These are phyloP conservation scores for Ips typographus DNA, from an alignment of 1,140 invertebrate genomes.

Conservation along the genomic window DNA sequence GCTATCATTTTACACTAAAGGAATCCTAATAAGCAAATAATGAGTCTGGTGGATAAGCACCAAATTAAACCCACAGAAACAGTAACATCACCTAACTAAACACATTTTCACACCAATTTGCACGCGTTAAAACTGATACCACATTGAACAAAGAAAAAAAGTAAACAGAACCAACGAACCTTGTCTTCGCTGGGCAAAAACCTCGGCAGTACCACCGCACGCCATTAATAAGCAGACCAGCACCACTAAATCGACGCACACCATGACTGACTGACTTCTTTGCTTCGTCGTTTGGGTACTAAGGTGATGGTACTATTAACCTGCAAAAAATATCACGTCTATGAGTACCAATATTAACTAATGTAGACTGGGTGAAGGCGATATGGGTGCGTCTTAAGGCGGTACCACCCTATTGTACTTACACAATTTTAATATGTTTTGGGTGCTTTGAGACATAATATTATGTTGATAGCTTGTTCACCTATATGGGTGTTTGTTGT, in stretches of 20 bases:
- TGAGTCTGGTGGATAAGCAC: neutral
- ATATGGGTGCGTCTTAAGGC: neutral
- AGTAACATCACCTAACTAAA: neutral
- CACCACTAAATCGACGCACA: slow-evolving; percentile 18
- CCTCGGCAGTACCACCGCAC: slow-evolving; percentile 2
- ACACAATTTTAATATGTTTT: neutral
- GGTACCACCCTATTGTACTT: slow-evolving; percentile 5
- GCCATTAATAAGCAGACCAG: slow-evolving; percentile 14
- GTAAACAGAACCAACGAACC: slow-evolving; percentile 21
- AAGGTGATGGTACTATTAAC: neutral
- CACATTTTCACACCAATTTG: slow-evolving; percentile 10
- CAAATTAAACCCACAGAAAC: neutral
- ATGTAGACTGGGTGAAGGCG: neutral
- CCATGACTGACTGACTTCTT: slow-evolving; percentile 28
- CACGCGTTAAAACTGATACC: neutral
- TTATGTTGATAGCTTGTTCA: neutral
- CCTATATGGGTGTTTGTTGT: too few relatives aligned
- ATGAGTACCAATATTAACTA: neutral
- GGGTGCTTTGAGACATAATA: neutral
- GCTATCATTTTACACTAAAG: too few relatives aligned
- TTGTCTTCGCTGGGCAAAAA: slow-evolving; percentile 19
- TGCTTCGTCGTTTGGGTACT: slow-evolving; percentile 10
- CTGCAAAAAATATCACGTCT: neutral
- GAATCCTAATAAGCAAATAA: too few relatives aligned
- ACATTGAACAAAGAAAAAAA: slow-evolving; percentile 5